Evolutionary conservation across 2,797 vertebrate genomes (phyloP), one percentile per base, ranked within the genome.

Genomic region (Pterois miles): DNA sequence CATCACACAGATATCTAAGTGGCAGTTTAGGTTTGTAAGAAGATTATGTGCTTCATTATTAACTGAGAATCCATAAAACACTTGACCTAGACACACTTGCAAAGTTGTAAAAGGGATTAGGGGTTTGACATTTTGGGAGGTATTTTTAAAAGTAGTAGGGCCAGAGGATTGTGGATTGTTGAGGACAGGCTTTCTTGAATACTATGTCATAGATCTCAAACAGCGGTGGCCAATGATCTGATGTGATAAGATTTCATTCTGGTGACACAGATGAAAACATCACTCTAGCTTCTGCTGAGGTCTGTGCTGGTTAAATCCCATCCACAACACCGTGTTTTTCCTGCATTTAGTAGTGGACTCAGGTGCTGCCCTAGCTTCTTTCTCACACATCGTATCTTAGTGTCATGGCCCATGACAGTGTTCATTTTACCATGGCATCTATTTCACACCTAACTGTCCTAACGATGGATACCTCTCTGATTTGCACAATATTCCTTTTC

Each of bases 41-140:
- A 43, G 74, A 53, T 65, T 84, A 58, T 78, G 83, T 76, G n/a
- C 74, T 58, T 83, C 59, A 80, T 83, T 86, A 69, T 81, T 36
- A 86, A 82, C 33, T 25, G 20, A 76, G n/a, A 70, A 72, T 74
- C 71, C 57, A 79, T 31, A 43, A 76, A 81, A 31, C 40, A 38
- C 70, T 81, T 25, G 66, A 83, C 64, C 63, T 56, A 29, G 29
- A 71, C 31, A 69, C 23, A 48, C 48, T 78, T 50, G 48, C 11
- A 84, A 74, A 76, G 67, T 65, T 33, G 7, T 31, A 68, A n/a
- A 69, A 25, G 23, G 58, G 75, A 72, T 59, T 72, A 72, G n/a
- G 14, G 59, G 40, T 64, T 84, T 62, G 48, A 74, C 59, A 80
- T 59, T 78, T 68, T 43, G 1, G 12, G 23, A 58, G 62, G 33